Conservation (phyloP, 2,113 vertebrate genomes). For the Pygoscelis adeliae region DNA sequence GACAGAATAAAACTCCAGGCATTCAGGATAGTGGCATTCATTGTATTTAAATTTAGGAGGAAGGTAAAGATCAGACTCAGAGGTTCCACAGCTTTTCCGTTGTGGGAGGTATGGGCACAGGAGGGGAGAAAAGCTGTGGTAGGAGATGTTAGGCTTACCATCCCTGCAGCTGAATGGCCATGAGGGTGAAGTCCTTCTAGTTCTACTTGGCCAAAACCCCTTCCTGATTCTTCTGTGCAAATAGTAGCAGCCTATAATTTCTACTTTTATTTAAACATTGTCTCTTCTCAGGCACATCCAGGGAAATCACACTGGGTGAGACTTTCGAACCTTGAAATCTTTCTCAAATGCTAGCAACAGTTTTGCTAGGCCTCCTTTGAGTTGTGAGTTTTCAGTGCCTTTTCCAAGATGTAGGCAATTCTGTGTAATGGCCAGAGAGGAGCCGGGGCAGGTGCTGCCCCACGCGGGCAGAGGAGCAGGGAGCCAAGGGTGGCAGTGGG, state of each 20-base stretch:
- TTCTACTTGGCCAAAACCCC: not conserved
- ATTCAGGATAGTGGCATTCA: not conserved
- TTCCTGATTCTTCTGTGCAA: not conserved
- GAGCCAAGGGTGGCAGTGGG: not conserved
- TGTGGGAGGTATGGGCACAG: not conserved
- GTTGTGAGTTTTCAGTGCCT: not conserved
- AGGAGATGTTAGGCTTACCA: not conserved
- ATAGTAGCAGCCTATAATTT: not conserved
- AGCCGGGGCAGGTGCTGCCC: not conserved
- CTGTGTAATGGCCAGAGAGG: not conserved
- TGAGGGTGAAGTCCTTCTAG: not conserved
- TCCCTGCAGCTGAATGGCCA: not conserved
- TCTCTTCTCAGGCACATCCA: not conserved
- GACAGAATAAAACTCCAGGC: not conserved
- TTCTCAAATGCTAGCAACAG: not conserved
- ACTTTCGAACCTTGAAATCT: not conserved
- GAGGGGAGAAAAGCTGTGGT: not conserved
- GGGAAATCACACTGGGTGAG: not conserved
- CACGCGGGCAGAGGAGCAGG: fast-evolving
- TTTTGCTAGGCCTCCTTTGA: not conserved
- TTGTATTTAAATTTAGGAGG: not conserved
- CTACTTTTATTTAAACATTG: not conserved
- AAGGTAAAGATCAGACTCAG: not conserved
- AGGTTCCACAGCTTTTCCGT: not conserved
- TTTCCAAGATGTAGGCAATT: not conserved